Evolutionary conservation across 2,797 vertebrate species (phyloP).

Genomic region (Bovichtus variegatus): DNA sequence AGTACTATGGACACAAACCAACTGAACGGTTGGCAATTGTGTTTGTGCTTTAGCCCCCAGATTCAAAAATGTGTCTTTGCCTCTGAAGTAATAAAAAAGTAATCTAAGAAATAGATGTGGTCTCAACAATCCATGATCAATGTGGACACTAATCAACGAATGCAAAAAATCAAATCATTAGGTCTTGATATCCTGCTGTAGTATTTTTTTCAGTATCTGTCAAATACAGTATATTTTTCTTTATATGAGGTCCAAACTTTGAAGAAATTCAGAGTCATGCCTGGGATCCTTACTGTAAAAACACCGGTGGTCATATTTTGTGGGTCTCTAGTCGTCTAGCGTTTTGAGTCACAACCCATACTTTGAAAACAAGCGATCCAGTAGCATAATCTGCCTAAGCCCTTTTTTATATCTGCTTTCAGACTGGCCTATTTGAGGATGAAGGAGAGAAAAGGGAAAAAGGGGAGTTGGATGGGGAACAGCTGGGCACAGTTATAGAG

Average conservation of each 20-base stretch:
- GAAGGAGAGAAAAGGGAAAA: constrained; percentile 12
- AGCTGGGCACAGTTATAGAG: constrained; percentile 23
- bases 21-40: not conserved
- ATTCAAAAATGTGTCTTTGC: not conserved
- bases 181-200: not conserved
- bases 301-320: not conserved
- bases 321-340: not conserved
- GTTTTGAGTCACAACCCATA: constrained; percentile 42
- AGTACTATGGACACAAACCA: not conserved
- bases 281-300: not conserved
- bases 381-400: constrained; percentile 49
- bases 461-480: constrained; percentile 46
- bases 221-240: not conserved
- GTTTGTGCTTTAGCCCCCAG: not conserved
- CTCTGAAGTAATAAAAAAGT: not conserved
- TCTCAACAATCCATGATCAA: not conserved
- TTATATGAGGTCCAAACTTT: not conserved
- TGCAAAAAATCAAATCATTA: not conserved
- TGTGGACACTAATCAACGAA: constrained; percentile 1
- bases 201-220: too few species aligned
- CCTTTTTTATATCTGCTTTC: constrained; percentile 51
- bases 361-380: constrained; percentile 44
- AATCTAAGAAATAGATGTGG: not conserved
- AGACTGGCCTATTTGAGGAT: constrained; percentile 58
- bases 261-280: constrained; percentile 1